Evolutionary conservation across 1,140 invertebrate species (phyloP), one percentile per base, ranked within the genome.

Genomic region (Zaprionus africanus): DNA sequence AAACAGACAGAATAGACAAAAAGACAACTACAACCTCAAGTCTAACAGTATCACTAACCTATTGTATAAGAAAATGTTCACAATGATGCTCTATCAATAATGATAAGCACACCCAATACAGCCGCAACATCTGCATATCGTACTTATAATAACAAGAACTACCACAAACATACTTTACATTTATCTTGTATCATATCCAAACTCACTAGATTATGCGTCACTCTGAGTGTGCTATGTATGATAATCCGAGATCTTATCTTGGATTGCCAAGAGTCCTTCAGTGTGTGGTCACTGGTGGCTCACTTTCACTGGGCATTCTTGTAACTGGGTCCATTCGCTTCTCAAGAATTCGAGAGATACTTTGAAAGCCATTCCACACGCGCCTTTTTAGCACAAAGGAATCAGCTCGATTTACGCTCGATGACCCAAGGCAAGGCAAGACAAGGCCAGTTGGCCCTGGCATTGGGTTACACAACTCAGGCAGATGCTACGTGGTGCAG

Each of bases 391-490:
- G 83, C 83, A 87, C 76, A 76, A 80, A 66, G 66, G 54, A 70
- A 76, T 43, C 63, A 28, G 28, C 63, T 72, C 78, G 79, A 86
- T 79, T 82, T 82, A 66, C 79, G 74, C 38, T 28, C 79, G 74
- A 26, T 28, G 61, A 64, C 74, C 74, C 57, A 17, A 17, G 41
- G 41, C 41, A 43, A 38, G 41, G 31, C 31, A 34, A 34, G 28
- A 5, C 41, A 43, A 43, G 19, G 28, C 61, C 60, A 69, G 70
- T 62, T 70, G 69, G 58, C 67, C 58, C 43, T n/a, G 51, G 83
- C 76, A 83, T 87, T 80, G 49, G 77, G 68, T 87, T 87, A 88
- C 84, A 88, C 66, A 82, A 65, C 72, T 87, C 83, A 75, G 69
- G 87, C 83, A 87, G 83, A 87, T 87, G 84, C 70, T 56, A 71